A percentile compares a stretch with the other conserved stretches of the same genome.
Conservation (phyloP, 2,113 vertebrate genomes). For the Cavia porcellus region DNA sequence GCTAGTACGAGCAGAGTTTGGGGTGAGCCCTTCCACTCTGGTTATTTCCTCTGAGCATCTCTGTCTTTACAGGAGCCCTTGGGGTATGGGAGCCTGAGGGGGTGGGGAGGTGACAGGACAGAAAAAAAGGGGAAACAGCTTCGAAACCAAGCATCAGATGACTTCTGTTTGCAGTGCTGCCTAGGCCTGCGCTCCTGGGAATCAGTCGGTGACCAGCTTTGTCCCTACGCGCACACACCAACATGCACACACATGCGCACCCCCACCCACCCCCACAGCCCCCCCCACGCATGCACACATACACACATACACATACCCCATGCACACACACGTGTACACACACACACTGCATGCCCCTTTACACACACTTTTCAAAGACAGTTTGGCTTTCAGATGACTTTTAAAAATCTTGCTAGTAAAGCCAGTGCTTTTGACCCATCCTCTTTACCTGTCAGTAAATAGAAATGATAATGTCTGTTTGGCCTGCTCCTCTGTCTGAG, state of each 20-base stretch:
- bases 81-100: no score
- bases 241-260: background rate
- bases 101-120: no score
- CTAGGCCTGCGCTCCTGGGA: background rate
- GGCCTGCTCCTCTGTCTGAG: background rate
- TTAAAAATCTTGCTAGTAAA: background rate
- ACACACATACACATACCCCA: background rate
- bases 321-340: background rate
- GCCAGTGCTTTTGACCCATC: background rate
- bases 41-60: background rate
- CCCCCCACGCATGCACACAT: no score
- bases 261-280: background rate
- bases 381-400: background rate
- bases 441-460: background rate
- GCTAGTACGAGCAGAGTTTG: background rate
- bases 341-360: background rate
- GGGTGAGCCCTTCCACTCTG: background rate
- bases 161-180: background rate
- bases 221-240: background rate
- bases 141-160: background rate
- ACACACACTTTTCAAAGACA: background rate
- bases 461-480: background rate
- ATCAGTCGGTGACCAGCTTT: background rate
- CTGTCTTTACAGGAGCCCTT: background rate
- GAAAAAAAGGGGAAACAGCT: background rate